Evolutionary conservation across 2,797 vertebrate species (phyloP), one percentile per base, ranked within the genome.

Genomic region (Phataginus tricuspis): DNA sequence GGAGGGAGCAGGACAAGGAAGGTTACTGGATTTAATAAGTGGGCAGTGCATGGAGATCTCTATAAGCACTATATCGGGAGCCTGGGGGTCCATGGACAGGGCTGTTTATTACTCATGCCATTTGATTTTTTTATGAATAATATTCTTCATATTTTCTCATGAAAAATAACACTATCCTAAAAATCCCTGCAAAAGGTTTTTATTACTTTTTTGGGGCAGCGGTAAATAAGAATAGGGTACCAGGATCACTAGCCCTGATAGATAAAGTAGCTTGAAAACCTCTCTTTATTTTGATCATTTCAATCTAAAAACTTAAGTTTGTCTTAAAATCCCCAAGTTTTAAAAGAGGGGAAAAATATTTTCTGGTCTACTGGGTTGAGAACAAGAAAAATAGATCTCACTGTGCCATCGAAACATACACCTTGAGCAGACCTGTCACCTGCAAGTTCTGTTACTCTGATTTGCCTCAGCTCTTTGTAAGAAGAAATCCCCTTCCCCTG

Each of bases 161-260:
- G 59, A 79, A 88, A 90, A 86, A 79, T 55, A 96, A 84, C 34
- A 66, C 21, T 34, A 77, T 39, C 16, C 74, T 80, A 94, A 96
- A 94, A 23, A 82, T 55, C 6, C 64, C 49, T 57, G 49, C 5
- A 91, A 61, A 77, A 86, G 63, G 25, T 87, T 55, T 90, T 90
- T n/a, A 64, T 82, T 84, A 45, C 31, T 31, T 87, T 83, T 59
- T 71, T 79, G 64, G 39, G 29, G 23, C 37, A 93, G 34, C 51
- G 88, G 16, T 91, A 96, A 82, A 64, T 64, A 55, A 21, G 13
- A 78, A 71, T 8, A 84, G 68, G 19, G 34, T 51, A 29, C 27
- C 23, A 89, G 63, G 29, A 92, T 61, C 34, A 90, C 84, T 90
- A 13, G 79, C 19, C n/a, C 16, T 68, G 51, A 80, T 69, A 69